A percentile compares a stretch with the other conserved stretches of the same genome.
phyloP scores from a whole-genome alignment of 2,113 vertebrate genomes.

The Myotis davidii region DNA sequence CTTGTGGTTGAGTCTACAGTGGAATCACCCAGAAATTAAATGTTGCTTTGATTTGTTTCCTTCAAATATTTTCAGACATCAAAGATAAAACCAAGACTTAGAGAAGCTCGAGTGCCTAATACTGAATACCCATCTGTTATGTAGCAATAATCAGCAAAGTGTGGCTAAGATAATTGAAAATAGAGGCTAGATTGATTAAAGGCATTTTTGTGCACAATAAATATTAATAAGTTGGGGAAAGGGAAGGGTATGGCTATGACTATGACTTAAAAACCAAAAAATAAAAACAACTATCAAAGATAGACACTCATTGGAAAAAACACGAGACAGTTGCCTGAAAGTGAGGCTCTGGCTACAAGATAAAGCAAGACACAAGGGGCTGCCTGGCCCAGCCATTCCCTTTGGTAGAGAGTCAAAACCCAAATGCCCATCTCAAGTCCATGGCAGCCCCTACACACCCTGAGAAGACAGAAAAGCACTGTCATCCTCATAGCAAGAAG shows the following conservation, averaged over 20 bases:
- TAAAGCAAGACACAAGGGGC: neutral
- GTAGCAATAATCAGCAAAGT: neutral
- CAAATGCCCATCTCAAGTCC: neutral
- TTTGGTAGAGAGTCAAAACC: neutral
- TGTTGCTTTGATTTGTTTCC: neutral
- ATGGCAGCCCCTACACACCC: neutral
- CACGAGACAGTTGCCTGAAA: neutral
- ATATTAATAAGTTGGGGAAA: neutral
- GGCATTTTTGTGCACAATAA: neutral
- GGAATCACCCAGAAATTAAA: conserved; percentile 27
- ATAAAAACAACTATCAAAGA: neutral
- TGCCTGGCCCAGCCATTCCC: neutral
- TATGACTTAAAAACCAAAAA: neutral
- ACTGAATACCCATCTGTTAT: neutral
- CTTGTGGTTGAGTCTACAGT: neutral
- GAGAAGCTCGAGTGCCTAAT: neutral
- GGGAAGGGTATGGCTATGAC: neutral
- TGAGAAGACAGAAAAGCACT: neutral
- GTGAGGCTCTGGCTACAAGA: neutral
- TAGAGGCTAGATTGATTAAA: neutral
- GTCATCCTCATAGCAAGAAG: neutral
- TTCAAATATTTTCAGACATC: neutral
- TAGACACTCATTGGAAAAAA: neutral
- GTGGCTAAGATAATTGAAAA: neutral
- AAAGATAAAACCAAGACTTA: neutral